Percentiles rank a stretch among this genome's conserved stretches.
These are phyloP conservation scores for Melieria crassipennis DNA, from an alignment of 2,888 invertebrate genomes.

Conservation along the genomic window DNA sequence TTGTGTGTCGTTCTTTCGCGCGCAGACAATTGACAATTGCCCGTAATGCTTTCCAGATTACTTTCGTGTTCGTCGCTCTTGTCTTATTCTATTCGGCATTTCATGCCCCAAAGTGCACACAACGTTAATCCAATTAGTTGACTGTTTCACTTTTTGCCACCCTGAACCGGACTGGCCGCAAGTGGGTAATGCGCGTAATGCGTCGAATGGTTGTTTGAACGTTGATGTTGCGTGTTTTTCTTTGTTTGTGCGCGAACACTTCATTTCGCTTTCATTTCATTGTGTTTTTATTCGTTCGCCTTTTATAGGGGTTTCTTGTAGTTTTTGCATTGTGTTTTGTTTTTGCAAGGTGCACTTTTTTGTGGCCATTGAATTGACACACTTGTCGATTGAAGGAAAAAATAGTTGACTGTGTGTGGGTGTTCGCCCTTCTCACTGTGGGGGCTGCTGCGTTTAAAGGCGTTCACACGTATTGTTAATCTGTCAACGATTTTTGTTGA, in stretches of 20 bases:
- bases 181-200: no score
- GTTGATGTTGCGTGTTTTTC: no score
- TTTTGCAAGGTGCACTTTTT: background rate
- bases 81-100: no score
- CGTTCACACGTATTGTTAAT: slow-evolving; percentile 13
- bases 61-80: no score
- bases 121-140: background rate
- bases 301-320: background rate
- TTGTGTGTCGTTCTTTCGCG: no score
- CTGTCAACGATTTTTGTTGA: slow-evolving; percentile 21
- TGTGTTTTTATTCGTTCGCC: background rate
- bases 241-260: background rate
- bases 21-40: no score
- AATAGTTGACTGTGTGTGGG: background rate
- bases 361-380: slow-evolving; percentile 23
- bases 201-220: no score
- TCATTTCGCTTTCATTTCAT: background rate
- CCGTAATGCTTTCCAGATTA: no score
- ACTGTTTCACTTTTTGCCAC: background rate
- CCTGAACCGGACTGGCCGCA: no score
- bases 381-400: slow-evolving; percentile 9
- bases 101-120: background rate
- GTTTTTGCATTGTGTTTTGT: background rate
- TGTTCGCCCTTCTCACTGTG: background rate
- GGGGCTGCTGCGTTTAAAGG: background rate